These are phyloP conservation scores for Microctonus aethiopoides DNA, from an alignment of 2,888 invertebrate species.

Conservation along the genomic window DNA sequence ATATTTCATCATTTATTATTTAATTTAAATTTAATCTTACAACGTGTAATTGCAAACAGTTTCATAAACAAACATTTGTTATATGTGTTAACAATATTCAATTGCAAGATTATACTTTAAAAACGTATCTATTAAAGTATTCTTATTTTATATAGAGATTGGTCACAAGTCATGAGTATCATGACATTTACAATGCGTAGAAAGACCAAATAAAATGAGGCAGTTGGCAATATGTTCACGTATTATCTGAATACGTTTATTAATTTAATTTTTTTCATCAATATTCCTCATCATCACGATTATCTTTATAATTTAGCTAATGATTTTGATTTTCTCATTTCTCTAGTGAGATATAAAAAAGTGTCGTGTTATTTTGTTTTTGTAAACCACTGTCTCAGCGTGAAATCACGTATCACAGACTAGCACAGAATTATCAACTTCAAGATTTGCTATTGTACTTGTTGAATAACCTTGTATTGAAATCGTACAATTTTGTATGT, in stretches of 20 bases:
- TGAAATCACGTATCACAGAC: conserved; percentile 56
- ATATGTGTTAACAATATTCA: not conserved
- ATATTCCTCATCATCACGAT: conserved; percentile 15
- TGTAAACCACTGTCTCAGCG: conserved; percentile 49
- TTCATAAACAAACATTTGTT: conserved; percentile 3
- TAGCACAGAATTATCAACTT: conserved; percentile 39
- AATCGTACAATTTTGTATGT: conserved; percentile 50
- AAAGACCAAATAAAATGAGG: conserved; percentile 22
- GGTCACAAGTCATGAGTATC: conserved; percentile 25
- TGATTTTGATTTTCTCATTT: not conserved
- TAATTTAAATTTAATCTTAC: conserved; percentile 22
- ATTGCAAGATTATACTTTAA: conserved; percentile 30
- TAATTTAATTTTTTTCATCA: conserved; percentile 20
- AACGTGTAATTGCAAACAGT: conserved; percentile 5
- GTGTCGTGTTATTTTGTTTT: not conserved
- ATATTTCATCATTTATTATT: conserved; percentile 34
- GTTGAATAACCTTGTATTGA: conserved; percentile 50
- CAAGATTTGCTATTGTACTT: conserved; percentile 40
- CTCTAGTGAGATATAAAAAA: too few species aligned
- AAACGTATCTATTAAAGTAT: conserved; percentile 44
- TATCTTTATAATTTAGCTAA: not conserved
- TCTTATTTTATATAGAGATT: conserved; percentile 37
- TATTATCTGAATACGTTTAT: conserved; percentile 6
- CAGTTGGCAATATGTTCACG: conserved; percentile 12
- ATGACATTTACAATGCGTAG: conserved; percentile 41